Conservation (phyloP, 2,113 vertebrate genomes). For the Rhineura floridana region DNA sequence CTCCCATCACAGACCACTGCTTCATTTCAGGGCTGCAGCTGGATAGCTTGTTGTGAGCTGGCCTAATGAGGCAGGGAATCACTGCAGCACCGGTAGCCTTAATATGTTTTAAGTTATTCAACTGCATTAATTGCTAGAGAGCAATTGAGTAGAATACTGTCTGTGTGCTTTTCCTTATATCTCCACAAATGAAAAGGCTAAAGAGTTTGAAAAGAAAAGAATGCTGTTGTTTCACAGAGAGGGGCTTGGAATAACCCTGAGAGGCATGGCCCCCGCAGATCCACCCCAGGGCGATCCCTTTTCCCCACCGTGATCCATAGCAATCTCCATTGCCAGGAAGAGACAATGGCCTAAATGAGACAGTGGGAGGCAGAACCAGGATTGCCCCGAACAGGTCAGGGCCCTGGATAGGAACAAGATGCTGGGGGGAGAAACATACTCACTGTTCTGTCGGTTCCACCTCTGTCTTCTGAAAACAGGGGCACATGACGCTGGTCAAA, state of each 20-base stretch:
- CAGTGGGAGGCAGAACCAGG: background rate
- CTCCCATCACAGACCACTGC: background rate
- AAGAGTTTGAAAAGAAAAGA: background rate
- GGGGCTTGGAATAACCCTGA: background rate
- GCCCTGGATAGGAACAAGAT: background rate
- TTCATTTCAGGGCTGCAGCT: background rate
- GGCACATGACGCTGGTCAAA: too few relatives aligned
- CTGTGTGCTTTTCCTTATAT: background rate
- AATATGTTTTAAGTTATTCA: background rate
- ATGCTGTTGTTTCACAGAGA: background rate
- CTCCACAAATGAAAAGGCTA: background rate
- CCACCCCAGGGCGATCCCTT: too few relatives aligned
- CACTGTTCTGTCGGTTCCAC: too few relatives aligned
- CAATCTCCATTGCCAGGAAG: background rate
- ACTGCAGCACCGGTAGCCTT: background rate
- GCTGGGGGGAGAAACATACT: too few relatives aligned
- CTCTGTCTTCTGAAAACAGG: too few relatives aligned
- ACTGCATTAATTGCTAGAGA: background rate
- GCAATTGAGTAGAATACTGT: background rate
- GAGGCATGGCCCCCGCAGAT: too few relatives aligned
- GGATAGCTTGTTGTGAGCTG: background rate
- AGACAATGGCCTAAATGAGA: background rate
- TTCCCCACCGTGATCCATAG: too few relatives aligned
- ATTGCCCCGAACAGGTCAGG: background rate
- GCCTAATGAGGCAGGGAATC: background rate